Evolutionary conservation across 2,888 invertebrate genomes (phyloP).

Genomic region (Antheraea yamamai): DNA sequence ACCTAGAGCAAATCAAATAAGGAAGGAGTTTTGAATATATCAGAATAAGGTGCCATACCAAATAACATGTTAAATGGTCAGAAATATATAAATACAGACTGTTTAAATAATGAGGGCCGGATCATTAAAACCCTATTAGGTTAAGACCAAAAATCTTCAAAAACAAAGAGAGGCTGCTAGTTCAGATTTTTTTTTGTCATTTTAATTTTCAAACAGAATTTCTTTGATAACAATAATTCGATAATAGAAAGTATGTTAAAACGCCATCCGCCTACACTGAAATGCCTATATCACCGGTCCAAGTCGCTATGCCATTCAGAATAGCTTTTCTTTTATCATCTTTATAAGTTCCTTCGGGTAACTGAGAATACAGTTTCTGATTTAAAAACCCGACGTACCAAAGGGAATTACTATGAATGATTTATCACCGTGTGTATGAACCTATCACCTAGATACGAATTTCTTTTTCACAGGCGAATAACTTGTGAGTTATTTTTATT

Average conservation of each 20-base stretch:
- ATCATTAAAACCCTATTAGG: no score
- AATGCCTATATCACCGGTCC: not conserved
- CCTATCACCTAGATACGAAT: not conserved
- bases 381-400: not conserved
- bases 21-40: no score
- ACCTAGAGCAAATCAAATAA: no score
- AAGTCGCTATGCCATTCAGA: not conserved
- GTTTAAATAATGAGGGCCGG: no score
- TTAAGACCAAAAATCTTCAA: no score
- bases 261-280: not conserved
- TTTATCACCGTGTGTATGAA: not conserved
- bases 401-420: not conserved
- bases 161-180: no score
- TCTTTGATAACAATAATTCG: not conserved
- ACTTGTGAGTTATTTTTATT: no score
- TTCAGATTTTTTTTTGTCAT: no score
- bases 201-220: not conserved
- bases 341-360: not conserved
- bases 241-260: not conserved
- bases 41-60: no score
- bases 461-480: not conserved
- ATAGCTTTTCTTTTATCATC: not conserved
- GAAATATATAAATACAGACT: no score
- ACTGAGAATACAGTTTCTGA: not conserved
- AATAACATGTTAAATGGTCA: no score